Evolutionary conservation across 2,113 vertebrate species (phyloP).

Genomic region (Amphilophus citrinellus): DNA sequence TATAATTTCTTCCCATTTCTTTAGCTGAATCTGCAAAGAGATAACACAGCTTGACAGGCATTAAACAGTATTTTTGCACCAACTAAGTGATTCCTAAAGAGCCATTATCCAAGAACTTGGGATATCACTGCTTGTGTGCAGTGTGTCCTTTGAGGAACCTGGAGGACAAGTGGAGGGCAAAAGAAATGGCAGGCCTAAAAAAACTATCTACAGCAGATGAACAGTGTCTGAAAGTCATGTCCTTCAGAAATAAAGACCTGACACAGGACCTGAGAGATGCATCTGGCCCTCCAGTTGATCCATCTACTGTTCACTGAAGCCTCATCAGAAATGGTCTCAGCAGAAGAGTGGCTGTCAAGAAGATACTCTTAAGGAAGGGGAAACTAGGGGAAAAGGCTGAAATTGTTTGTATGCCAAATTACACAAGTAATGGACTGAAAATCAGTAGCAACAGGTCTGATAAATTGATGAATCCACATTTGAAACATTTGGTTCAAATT

Average conservation of each 20-base stretch:
- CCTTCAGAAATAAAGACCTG: too few species aligned
- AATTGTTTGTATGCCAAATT: background rate
- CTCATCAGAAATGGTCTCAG: too few species aligned
- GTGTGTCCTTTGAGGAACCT: background rate
- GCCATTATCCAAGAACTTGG: background rate
- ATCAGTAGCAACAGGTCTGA: background rate
- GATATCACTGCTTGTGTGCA: background rate
- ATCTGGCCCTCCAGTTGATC: too few species aligned
- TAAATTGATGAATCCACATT: too few species aligned
- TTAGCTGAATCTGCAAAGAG: background rate
- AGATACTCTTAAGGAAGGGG: too few species aligned
- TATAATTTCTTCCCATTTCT: too few species aligned
- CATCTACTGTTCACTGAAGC: too few species aligned
- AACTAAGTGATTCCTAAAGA: background rate
- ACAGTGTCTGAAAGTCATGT: too few species aligned
- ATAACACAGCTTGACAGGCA: background rate
- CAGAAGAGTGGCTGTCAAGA: too few species aligned
- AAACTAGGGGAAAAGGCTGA: background rate
- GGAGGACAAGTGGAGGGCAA: background rate
- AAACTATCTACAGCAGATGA: background rate
- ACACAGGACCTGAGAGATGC: too few species aligned
- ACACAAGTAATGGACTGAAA: background rate
- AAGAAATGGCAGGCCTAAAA: background rate
- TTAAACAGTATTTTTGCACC: background rate
- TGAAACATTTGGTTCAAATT: background rate